phyloP scores from a whole-genome alignment of 92 coral and sea anemone species.

The Phymanthus crucifer region DNA sequence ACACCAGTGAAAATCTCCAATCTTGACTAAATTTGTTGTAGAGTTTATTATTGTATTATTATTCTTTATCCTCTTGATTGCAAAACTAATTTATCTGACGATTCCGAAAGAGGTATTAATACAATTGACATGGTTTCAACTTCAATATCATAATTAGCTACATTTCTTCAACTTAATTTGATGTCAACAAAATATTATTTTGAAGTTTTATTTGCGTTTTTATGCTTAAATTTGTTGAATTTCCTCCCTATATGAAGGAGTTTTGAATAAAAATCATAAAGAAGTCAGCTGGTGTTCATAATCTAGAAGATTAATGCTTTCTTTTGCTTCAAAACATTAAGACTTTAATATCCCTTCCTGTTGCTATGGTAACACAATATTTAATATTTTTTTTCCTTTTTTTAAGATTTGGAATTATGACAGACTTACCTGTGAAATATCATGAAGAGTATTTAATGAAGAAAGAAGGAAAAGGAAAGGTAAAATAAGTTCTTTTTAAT shows the following conservation, averaged over 20 bases:
- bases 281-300: no score
- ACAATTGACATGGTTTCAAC: no score
- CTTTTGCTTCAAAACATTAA: neutral
- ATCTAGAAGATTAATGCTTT: neutral
- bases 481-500: neutral
- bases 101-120: no score
- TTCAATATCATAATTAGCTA: no score
- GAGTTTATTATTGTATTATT: neutral
- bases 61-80: neutral
- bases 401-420: conserved; percentile 14
- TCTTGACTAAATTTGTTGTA: neutral
- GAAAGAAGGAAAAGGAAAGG: conserved; percentile 92
- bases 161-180: no score
- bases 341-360: neutral
- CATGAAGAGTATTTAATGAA: conserved; percentile 75
- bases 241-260: neutral
- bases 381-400: neutral
- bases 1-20: neutral
- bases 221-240: neutral
- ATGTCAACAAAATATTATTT: neutral
- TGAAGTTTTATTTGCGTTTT: neutral
- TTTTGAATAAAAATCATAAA: neutral
- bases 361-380: conserved; percentile 13
- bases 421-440: conserved; percentile 59
- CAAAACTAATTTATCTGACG: no score